A percentile compares a stretch with the other conserved stretches of the same genome.
These are phyloP conservation scores for Arion vulgaris DNA, from an alignment of 1,140 invertebrate species.

Conservation along the genomic window DNA sequence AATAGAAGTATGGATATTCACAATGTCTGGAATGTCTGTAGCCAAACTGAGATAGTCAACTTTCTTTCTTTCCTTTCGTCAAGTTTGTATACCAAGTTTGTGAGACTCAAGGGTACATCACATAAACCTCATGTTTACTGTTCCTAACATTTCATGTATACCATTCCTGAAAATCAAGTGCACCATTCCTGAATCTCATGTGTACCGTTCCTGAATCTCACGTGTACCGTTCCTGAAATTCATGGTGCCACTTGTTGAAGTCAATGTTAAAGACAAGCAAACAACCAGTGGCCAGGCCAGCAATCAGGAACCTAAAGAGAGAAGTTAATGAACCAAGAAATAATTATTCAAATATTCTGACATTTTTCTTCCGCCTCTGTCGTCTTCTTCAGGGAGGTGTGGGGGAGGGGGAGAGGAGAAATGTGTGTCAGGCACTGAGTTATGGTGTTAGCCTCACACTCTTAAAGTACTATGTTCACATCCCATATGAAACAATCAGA, in stretches of 20 bases:
- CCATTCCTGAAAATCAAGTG: constrained; percentile 38
- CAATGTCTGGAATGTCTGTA: not conserved
- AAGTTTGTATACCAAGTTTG: too few species aligned
- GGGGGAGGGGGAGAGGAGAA: too few species aligned
- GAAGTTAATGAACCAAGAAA: not conserved
- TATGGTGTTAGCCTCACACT: too few species aligned
- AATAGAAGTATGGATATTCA: not conserved
- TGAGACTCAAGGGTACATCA: not conserved
- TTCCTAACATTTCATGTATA: constrained; percentile 76
- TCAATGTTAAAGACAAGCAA: constrained; percentile 99
- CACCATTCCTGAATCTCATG: constrained; percentile 65
- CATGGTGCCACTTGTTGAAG: constrained; percentile 99
- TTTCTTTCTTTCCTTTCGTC: not conserved
- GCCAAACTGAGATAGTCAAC: not conserved
- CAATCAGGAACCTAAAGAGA: constrained; percentile 88
- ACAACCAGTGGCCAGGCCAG: constrained; percentile 95
- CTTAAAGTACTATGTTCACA: too few species aligned
- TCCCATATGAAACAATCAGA: too few species aligned
- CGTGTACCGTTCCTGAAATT: constrained; percentile 77
- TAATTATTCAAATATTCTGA: too few species aligned
- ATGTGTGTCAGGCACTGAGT: too few species aligned
- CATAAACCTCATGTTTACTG: constrained; percentile 55
- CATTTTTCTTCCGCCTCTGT: too few species aligned
- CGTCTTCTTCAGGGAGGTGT: too few species aligned
- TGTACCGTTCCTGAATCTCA: not conserved